These are phyloP conservation scores for Agrilus planipennis DNA, from an alignment of 1,140 invertebrate species.

Conservation along the genomic window DNA sequence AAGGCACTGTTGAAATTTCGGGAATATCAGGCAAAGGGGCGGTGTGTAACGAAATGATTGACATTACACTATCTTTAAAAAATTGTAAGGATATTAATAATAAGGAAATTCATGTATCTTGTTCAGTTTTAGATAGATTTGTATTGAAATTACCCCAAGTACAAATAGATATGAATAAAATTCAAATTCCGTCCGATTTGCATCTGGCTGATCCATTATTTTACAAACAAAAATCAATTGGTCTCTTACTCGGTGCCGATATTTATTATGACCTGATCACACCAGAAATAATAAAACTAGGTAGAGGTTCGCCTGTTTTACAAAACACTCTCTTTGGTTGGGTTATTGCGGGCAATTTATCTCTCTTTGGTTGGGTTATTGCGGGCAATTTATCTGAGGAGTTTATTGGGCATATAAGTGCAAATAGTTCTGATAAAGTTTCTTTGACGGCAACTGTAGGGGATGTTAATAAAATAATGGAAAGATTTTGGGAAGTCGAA, in stretches of 20 bases:
- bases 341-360: too few species aligned
- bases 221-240: slow-evolving; percentile 1
- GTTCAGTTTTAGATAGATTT: not conserved
- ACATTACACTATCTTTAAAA: too few species aligned
- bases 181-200: slow-evolving; percentile 2
- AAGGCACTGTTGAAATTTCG: too few species aligned
- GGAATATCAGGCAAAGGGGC: too few species aligned
- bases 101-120: too few species aligned
- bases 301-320: not conserved
- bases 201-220: not conserved
- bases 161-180: not conserved
- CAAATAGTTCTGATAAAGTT: not conserved
- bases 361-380: too few species aligned
- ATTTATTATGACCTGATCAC: not conserved
- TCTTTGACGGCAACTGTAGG: too few species aligned
- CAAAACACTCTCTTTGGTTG: slow-evolving; percentile 8
- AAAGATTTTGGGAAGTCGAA: slow-evolving; percentile 8
- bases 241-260: not conserved
- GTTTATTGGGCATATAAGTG: not conserved
- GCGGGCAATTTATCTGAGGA: not conserved
- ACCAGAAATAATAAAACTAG: not conserved
- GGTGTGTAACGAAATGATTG: too few species aligned
- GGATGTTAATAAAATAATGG: too few species aligned
- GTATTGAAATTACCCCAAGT: not conserved
- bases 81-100: too few species aligned